phyloP scores from a whole-genome alignment of 2,888 invertebrate species.

The Oligia strigilis region DNA sequence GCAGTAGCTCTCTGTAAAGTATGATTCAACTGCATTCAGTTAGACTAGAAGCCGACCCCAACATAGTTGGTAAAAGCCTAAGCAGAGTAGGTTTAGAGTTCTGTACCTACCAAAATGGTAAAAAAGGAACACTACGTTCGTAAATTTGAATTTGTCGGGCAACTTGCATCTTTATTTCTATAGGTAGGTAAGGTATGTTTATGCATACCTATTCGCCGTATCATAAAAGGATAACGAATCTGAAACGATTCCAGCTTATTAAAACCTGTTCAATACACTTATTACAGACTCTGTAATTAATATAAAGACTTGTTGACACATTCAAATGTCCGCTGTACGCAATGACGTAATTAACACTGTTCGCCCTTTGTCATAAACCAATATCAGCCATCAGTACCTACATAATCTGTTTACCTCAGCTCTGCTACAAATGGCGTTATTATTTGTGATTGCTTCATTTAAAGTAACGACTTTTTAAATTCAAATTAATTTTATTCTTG shows the following conservation, averaged over 20 bases:
- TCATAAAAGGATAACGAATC: not conserved
- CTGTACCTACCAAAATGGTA: not conserved
- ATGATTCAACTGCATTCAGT: not conserved
- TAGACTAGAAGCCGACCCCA: not conserved
- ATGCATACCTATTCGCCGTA: not conserved
- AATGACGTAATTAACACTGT: constrained; percentile 77
- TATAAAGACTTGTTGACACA: constrained; percentile 38
- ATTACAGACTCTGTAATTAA: constrained; percentile 18
- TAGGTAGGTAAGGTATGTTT: too few species aligned
- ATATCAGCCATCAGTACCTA: constrained; percentile 70
- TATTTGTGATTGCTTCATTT: constrained; percentile 42
- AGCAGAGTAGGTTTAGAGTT: not conserved
- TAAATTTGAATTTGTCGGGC: not conserved
- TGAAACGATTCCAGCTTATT: not conserved
- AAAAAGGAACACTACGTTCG: not conserved
- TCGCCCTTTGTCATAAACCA: constrained; percentile 75
- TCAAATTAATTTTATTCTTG: not conserved
- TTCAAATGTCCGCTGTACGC: constrained; percentile 64
- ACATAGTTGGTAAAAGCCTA: not conserved
- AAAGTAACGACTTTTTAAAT: constrained; percentile 19
- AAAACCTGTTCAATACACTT: not conserved
- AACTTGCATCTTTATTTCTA: not conserved
- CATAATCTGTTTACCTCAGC: constrained; percentile 74
- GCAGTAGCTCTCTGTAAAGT: not conserved
- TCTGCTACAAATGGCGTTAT: constrained; percentile 35